Conservation (phyloP, 2,888 invertebrate species). For the Drosophila lacicola region DNA sequence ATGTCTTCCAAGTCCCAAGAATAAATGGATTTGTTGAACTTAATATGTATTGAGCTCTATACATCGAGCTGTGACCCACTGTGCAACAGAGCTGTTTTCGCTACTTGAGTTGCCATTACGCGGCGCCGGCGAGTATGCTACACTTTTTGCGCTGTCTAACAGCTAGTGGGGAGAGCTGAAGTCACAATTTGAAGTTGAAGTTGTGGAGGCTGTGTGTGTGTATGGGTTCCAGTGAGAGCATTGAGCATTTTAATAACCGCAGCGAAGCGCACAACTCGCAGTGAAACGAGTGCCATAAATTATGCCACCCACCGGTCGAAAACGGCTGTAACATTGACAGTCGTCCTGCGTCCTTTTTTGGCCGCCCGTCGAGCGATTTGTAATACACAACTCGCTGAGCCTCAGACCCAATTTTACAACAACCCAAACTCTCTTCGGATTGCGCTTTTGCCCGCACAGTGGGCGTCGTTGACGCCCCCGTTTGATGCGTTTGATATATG, state of each 20-base stretch:
- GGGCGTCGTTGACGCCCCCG: conserved; percentile 32
- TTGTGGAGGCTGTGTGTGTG: conserved; percentile 12
- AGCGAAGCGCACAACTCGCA: conserved; percentile 51
- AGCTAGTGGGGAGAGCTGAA: conserved; percentile 42
- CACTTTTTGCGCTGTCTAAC: conserved; percentile 69
- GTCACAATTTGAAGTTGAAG: conserved; percentile 24
- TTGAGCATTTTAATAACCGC: conserved; percentile 79
- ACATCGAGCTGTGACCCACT: conserved; percentile 20
- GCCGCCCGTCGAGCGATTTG: conserved; percentile 83
- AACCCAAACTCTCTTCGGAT: conserved; percentile 28
- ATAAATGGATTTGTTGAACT: no score
- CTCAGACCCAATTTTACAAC: conserved; percentile 26
- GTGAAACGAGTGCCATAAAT: conserved; percentile 70
- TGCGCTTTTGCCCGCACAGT: conserved; percentile 75
- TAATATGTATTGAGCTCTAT: no score
- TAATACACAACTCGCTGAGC: conserved; percentile 67
- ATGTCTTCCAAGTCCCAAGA: no score
- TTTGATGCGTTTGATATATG: conserved; percentile 70
- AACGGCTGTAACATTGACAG: conserved; percentile 54
- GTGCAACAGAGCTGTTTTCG: conserved; percentile 39
- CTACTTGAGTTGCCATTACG: conserved; percentile 75
- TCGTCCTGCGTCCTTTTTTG: conserved; percentile 44
- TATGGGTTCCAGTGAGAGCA: conserved; percentile 71
- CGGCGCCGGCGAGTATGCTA: conserved; percentile 73
- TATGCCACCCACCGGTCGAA: conserved; percentile 76